A percentile compares a stretch with the other conserved stretches of the same genome.
phyloP scores from a whole-genome alignment of 2,888 invertebrate species.

The Tiliacea citrago region DNA sequence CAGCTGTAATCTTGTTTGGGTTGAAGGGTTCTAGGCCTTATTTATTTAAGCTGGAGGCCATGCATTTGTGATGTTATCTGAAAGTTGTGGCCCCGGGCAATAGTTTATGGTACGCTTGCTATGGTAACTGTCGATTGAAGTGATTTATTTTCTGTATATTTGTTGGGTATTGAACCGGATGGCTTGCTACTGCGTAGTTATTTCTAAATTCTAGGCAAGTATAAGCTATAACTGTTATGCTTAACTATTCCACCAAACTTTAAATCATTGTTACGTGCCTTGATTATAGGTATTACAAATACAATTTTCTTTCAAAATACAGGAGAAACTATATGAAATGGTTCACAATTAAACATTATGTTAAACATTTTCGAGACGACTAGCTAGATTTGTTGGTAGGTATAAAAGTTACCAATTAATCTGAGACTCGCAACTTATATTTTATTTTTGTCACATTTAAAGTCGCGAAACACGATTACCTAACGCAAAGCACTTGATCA shows the following conservation, averaged over 20 bases:
- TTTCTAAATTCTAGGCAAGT: background rate
- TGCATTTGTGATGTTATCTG: slow-evolving; percentile 43
- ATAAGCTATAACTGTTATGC: background rate
- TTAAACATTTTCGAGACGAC: no score
- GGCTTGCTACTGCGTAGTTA: background rate
- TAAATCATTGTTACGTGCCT: background rate
- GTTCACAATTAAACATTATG: background rate
- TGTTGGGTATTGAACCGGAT: background rate
- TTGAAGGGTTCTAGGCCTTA: slow-evolving; percentile 66
- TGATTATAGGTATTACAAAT: no score
- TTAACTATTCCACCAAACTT: background rate
- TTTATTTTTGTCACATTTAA: slow-evolving; percentile 16
- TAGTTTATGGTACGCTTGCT: slow-evolving; percentile 8
- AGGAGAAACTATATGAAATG: background rate
- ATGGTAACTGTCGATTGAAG: background rate
- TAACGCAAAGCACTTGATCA: slow-evolving; percentile 51
- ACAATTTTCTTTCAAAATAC: background rate
- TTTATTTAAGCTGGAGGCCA: slow-evolving; percentile 60
- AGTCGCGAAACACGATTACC: slow-evolving; percentile 38
- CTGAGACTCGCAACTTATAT: background rate
- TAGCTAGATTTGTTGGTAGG: background rate
- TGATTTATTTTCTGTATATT: background rate
- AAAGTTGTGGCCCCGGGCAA: slow-evolving; percentile 23
- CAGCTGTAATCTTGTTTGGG: slow-evolving; percentile 81
- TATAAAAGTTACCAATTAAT: background rate